A percentile compares a stretch with the other conserved stretches of the same genome.
Evolutionary conservation across 2,888 invertebrate species (phyloP).

Genomic region (Drosophila eohydei): DNA sequence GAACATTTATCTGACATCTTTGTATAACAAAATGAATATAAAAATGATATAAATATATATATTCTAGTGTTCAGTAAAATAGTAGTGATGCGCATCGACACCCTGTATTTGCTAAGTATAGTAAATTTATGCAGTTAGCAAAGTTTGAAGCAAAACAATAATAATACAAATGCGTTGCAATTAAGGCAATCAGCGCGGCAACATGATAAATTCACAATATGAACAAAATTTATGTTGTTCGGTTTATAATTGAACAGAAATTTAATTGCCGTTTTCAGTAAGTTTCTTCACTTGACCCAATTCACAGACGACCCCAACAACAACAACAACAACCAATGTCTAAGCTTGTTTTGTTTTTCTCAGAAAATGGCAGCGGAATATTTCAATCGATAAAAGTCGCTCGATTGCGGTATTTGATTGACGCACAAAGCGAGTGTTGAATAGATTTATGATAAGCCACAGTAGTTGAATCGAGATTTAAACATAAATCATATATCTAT

Average conservation of each 20-base stretch:
- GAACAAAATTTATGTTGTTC: conserved; percentile 37
- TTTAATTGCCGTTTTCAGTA: conserved; percentile 74
- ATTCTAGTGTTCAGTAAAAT: no score
- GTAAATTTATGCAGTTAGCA: conserved; percentile 50
- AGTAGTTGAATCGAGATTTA: conserved; percentile 18
- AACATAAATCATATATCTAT: conserved; percentile 10
- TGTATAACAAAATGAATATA: no score
- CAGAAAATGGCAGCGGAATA: conserved; percentile 19
- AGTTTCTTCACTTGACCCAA: conserved; percentile 76
- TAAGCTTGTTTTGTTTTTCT: neutral
- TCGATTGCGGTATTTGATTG: conserved; percentile 31
- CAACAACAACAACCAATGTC: conserved; percentile 9
- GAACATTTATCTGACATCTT: no score
- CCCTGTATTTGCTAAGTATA: conserved; percentile 54
- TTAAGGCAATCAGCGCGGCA: conserved; percentile 55
- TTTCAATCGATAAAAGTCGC: conserved; percentile 21
- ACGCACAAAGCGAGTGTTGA: conserved; percentile 38
- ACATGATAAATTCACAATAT: conserved; percentile 52
- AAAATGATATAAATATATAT: no score
- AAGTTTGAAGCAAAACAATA: conserved; percentile 30
- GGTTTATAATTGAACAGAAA: conserved; percentile 48
- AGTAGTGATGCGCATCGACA: conserved; percentile 17
- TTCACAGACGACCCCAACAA: conserved; percentile 63
- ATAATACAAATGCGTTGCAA: conserved; percentile 54
- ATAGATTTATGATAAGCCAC: conserved; percentile 20